Conservation (phyloP, 2,797 vertebrate species). For the Setipinna tenuifilis region DNA sequence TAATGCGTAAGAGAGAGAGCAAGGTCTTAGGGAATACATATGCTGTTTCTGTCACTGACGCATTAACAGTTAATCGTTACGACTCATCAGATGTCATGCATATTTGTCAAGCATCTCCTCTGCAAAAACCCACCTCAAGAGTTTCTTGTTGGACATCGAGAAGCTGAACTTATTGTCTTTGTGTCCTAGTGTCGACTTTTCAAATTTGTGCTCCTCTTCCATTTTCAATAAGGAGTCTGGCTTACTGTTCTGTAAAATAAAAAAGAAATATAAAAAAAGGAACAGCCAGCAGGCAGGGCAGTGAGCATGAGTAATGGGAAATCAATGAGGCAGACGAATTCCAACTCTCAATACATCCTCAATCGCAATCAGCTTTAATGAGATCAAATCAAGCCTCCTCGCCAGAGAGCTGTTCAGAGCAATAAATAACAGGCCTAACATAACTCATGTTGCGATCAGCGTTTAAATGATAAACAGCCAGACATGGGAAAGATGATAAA, state of each 20-base stretch:
- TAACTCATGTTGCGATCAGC: slow-evolving; percentile 7
- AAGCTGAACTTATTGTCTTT: slow-evolving; percentile 96
- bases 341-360: slow-evolving; percentile 22
- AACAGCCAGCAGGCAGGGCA: slow-evolving; percentile 11
- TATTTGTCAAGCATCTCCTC: background rate
- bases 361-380: slow-evolving; percentile 24
- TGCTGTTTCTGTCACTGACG: background rate
- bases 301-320: slow-evolving; percentile 21
- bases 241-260: slow-evolving; percentile 90
- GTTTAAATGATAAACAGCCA: slow-evolving; percentile 14
- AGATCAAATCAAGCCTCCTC: slow-evolving; percentile 16
- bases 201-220: slow-evolving; percentile 94
- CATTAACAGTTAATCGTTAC: background rate
- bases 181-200: slow-evolving; percentile 83
- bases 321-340: slow-evolving; percentile 21
- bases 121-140: slow-evolving; percentile 79
- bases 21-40: background rate
- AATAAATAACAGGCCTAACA: slow-evolving; percentile 12
- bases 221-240: slow-evolving; percentile 97
- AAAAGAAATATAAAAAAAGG: slow-evolving; percentile 54
- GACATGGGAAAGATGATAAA: background rate
- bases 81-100: background rate
- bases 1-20: slow-evolving; percentile 63
- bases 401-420: slow-evolving; percentile 22
- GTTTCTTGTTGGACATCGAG: slow-evolving; percentile 91